Percentiles rank a stretch among this genome's conserved stretches.
phyloP scores from a whole-genome alignment of 2,113 vertebrate species.

The Oreamnos americanus region DNA sequence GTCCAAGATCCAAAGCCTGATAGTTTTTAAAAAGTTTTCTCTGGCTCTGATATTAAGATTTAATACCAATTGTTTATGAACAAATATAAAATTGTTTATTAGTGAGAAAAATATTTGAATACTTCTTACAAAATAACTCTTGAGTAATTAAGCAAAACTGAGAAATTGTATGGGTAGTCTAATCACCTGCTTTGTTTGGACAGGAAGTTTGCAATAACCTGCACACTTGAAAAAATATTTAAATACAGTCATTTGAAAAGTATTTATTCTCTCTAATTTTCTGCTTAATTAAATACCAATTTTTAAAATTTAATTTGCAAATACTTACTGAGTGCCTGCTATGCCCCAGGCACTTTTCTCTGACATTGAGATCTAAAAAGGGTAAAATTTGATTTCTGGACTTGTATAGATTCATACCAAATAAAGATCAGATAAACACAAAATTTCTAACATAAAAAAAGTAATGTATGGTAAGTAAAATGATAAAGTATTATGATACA shows the following conservation, averaged over 20 bases:
- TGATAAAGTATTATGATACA: not conserved
- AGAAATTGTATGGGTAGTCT: not conserved
- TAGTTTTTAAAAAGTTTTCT: not conserved
- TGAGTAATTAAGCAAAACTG: not conserved
- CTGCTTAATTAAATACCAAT: not conserved
- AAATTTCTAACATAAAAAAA: not conserved
- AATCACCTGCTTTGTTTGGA: not conserved
- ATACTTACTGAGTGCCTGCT: not conserved
- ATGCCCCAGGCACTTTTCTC: not conserved
- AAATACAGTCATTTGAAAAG: not conserved
- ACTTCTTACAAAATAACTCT: not conserved
- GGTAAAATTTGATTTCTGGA: not conserved
- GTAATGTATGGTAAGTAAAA: not conserved
- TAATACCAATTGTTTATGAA: not conserved
- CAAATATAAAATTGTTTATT: not conserved
- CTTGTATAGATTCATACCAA: not conserved
- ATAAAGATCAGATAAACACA: not conserved
- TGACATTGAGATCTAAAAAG: not conserved
- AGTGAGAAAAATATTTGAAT: not conserved
- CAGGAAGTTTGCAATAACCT: not conserved
- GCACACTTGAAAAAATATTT: constrained; percentile 8
- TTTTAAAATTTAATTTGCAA: constrained; percentile 24
- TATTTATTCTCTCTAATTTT: not conserved
- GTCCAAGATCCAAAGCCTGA: not conserved
- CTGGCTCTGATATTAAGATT: not conserved